Conservation (phyloP, 2,113 vertebrate species). For the Sorex araneus region DNA sequence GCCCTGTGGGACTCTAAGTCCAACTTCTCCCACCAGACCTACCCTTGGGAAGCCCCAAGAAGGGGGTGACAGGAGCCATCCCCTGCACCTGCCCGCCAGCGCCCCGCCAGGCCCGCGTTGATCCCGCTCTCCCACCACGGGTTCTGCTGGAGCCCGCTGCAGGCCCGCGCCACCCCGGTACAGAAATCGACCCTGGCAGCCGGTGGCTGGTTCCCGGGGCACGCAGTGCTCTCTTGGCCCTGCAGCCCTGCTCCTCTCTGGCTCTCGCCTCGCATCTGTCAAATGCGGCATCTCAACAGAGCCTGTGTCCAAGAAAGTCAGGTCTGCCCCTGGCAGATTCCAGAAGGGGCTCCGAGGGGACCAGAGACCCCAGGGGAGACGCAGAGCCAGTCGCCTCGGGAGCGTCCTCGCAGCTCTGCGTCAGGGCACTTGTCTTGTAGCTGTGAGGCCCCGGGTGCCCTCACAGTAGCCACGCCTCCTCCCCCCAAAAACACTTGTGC, state of each 20-base stretch:
- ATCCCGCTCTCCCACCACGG: too few species aligned
- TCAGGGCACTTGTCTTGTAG: too few species aligned
- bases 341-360: background rate
- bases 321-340: background rate
- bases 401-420: background rate
- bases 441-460: too few species aligned
- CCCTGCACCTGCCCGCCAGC: too few species aligned
- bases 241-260: background rate
- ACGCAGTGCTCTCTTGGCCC: background rate
- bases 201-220: too few species aligned
- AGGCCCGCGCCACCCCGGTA: too few species aligned
- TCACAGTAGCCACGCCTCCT: too few species aligned
- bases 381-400: background rate
- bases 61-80: background rate
- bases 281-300: background rate
- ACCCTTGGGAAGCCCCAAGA: background rate
- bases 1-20: background rate
- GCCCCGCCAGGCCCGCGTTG: too few species aligned
- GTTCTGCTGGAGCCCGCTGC: too few species aligned
- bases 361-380: background rate
- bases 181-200: too few species aligned
- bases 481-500: too few species aligned
- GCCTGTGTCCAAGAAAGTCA: background rate
- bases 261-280: background rate
- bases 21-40: too few species aligned